These are phyloP conservation scores for Bos taurus DNA, from an alignment of 2,113 vertebrate genomes.

Conservation along the genomic window ARS-UCD2.0 NC_037349.1:3269501-3270000, in stretches of 20 bases:
- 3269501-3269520: slow-evolving; percentile 28
- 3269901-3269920: slow-evolving; percentile 15
- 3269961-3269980: slow-evolving; percentile 71
- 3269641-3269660: slow-evolving; percentile 37
- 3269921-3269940: slow-evolving; percentile 28
- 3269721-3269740: slow-evolving; percentile 5
- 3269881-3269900: slow-evolving; percentile 40
- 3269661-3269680: slow-evolving; percentile 50
- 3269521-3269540: neutral
- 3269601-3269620: slow-evolving; percentile 48
- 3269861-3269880: slow-evolving; percentile 31
- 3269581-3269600: slow-evolving; percentile 48
- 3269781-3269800: neutral
- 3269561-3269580: slow-evolving; percentile 35
- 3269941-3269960: slow-evolving; percentile 57
- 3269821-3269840: neutral
- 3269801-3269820: neutral
- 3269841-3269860: slow-evolving; percentile 1
- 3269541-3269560: slow-evolving; percentile 42
- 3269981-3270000: slow-evolving; percentile 59
- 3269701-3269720: slow-evolving; percentile 29
- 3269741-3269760: neutral
- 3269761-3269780: neutral
- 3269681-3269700: slow-evolving; percentile 17
- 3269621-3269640: slow-evolving; percentile 50